phyloP scores from a whole-genome alignment of 1,140 invertebrate species.

The Bombus fervidus region DNA sequence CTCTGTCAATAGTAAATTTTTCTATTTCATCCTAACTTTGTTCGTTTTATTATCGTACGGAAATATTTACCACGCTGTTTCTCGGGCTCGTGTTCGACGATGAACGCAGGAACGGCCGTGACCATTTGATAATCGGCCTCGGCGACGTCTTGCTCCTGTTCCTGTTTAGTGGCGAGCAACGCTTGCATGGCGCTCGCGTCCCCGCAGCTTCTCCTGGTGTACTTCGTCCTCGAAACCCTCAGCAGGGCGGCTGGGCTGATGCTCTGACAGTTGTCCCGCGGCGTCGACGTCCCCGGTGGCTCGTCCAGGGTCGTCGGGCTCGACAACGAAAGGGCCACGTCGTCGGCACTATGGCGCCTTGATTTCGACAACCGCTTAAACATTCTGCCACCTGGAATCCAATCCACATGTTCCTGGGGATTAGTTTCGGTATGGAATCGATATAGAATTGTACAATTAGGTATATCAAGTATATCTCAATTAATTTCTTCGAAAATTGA shows the following conservation, averaged over 20 bases:
- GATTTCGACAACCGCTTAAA: slow-evolving; percentile 80
- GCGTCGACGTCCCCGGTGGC: slow-evolving; percentile 61
- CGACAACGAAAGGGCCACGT: slow-evolving; percentile 69
- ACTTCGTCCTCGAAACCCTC: slow-evolving; percentile 75
- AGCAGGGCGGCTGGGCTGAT: slow-evolving; percentile 67
- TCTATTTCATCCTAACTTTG: no score
- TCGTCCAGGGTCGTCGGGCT: slow-evolving; percentile 68
- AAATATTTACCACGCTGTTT: slow-evolving; percentile 74
- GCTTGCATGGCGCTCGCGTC: slow-evolving; percentile 73
- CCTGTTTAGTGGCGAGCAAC: slow-evolving; percentile 67
- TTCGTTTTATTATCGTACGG: neutral
- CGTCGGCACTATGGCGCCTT: slow-evolving; percentile 79
- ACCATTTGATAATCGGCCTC: slow-evolving; percentile 83
- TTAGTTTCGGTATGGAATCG: neutral
- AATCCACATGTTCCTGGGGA: neutral
- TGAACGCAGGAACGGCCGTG: slow-evolving; percentile 83
- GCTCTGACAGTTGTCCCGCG: slow-evolving; percentile 67
- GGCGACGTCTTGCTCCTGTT: slow-evolving; percentile 67
- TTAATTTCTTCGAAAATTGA: no score
- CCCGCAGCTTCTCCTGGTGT: slow-evolving; percentile 77
- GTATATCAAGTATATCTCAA: neutral
- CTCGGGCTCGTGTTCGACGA: slow-evolving; percentile 82
- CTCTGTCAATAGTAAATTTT: no score
- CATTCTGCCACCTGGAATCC: slow-evolving; percentile 67
- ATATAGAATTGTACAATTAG: neutral